Base-by-base conservation (phyloP, 1,140 invertebrate genomes). In the Papilio xuthus region DNA sequence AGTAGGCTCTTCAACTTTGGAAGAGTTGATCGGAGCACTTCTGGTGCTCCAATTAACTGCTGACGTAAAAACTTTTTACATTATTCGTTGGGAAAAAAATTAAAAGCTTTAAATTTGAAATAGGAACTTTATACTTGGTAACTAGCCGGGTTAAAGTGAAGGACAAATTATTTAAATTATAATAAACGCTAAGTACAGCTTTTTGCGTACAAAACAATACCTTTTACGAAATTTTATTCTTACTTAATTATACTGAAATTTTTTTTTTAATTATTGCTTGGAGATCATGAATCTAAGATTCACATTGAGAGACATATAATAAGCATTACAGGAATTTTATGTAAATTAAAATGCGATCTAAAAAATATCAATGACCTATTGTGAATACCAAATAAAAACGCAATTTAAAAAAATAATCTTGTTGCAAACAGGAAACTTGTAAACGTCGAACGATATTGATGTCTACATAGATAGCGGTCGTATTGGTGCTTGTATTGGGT, bases 11-110 rank as follows among this genome's bases (percentile, higher is more conserved):
- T 75, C 47, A 75, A 50, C 26, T 28, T 56, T 53, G 20, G 37
- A 75, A 56, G 73, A 75, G 47, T 75, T 75, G 47, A 56, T 75
- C 73, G 47, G 20, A 56, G 26, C 50, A 18, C 47, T 75, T 56
- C 47, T 32, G 73, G 73, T 23, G 47, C 47, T 26, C 73, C 73
- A 75, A 75, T 75, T 75, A 75, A 56, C 73, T 75, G 73, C 73
- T 42, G 47, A 75, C 71, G 73, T 56, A 56, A 75, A 50, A 75
- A 75, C 28, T 60, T 75, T 75, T 75, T 8, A 56, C 18, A 56
- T 75, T 47, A 23, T 42, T 42, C 41, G 13, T 18, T 10, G 10
- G n/a, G 8, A 41, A 41, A 20, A 63, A 56, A 77, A 13, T 41
- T 37, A 71, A 20, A 20, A 73, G 41, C 42, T 73, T 26, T 10